Conservation (phyloP, 2,797 vertebrate genomes). For the Cryptoblepharus egeriae region DNA sequence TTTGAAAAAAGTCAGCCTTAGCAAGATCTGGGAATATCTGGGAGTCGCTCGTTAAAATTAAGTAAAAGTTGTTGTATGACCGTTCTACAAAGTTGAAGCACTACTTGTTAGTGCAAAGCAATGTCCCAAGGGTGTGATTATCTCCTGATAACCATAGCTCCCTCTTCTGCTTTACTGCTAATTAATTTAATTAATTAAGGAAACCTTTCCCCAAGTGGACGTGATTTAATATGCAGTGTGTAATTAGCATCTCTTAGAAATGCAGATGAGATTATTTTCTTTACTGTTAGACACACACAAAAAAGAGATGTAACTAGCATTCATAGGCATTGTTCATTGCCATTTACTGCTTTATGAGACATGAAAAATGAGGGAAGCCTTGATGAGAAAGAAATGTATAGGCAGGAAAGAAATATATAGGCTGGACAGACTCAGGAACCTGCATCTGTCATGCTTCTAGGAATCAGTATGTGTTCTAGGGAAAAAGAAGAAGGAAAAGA, state of each 20-base stretch:
- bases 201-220: slow-evolving; percentile 71
- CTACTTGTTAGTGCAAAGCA: slow-evolving; percentile 29
- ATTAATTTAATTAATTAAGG: slow-evolving; percentile 81
- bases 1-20: background rate
- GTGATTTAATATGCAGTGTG: slow-evolving; percentile 71
- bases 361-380: background rate
- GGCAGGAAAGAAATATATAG: background rate
- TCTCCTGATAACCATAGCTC: slow-evolving; percentile 72
- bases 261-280: slow-evolving; percentile 67
- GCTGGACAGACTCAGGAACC: background rate
- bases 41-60: slow-evolving; percentile 51
- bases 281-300: slow-evolving; percentile 37
- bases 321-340: background rate
- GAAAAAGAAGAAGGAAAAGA: background rate
- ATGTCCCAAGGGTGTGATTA: slow-evolving; percentile 70
- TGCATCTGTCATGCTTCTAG: background rate
- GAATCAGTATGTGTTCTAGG: background rate
- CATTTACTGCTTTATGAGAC: background rate
- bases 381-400: background rate
- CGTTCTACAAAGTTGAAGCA: slow-evolving; percentile 49
- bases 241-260: slow-evolving; percentile 72
- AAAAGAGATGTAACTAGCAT: slow-evolving; percentile 3
- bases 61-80: slow-evolving; percentile 44
- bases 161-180: slow-evolving; percentile 70
- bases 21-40: background rate